Evolutionary conservation across 2,113 vertebrate species (phyloP), one percentile per base, ranked within the genome.

Genomic region (Syngnathus scovelli): DNA sequence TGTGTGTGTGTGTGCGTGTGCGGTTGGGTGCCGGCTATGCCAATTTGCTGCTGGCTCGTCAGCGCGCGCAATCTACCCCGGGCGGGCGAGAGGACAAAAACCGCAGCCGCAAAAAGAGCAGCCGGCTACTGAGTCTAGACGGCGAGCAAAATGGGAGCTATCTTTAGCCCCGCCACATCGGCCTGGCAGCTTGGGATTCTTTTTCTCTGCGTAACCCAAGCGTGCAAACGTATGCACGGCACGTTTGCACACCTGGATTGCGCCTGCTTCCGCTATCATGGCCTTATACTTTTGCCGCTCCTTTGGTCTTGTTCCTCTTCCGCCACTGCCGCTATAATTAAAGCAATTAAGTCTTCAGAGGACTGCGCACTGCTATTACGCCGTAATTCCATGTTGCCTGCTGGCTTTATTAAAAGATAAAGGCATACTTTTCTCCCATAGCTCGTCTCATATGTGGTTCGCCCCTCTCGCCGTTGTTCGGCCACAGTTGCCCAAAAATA

Each of bases 361-460:
- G 87, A 87, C 79, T 84, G 83, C 87, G 79, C 82, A 84, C 85
- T 87, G 82, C 89, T 74, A 87, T 90, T 90, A 89, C 84, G 77
- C 79, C 77, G 85, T 90, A 90, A 91, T 91, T 92, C 88, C 87
- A 91, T 87, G 85, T 90, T 90, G 89, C 89, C 91, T 90, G 86
- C 89, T 90, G 87, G 87, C 88, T 89, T 87, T 91, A 91, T 90
- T 91, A 90, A 89, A 90, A 90, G 90, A 90, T 90, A 90, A 92
- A 91, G 88, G 86, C 87, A 88, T 89, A 90, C 80, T 87, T 90
- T 86, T 83, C 84, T 88, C 79, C 76, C 79, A 82, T 84, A 85
- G 83, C 86, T 86, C 86, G 80, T 79, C 85, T 91, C 87, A 78
- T 83, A 89, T 90, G 89, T 89, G 89, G 90, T 89, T 89, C 64